Base-by-base conservation (phyloP, 2,113 vertebrate species). In the Myotis lucifugus region DNA sequence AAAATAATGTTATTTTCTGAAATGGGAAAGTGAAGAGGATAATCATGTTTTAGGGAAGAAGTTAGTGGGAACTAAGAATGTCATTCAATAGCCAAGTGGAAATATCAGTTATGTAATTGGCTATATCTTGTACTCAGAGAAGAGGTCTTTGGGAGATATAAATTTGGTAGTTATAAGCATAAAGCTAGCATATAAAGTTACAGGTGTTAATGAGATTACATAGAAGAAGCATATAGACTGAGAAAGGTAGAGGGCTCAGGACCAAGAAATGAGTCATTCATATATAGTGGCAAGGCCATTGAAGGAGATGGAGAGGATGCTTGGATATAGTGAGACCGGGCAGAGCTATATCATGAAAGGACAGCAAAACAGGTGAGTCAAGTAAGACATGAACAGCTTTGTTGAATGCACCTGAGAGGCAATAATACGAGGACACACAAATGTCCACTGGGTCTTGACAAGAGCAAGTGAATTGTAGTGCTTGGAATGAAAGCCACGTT, bases 1-100 rank as follows among this genome's bases (percentile, higher is more conserved):
- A n/a, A 14, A 37, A 74, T 86, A 32, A n/a, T 76, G 42, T 72
- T n/a, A 77, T 91, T 91, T 88, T 78, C 34, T 84, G 40, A 93
- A 94, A 66, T 88, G 27, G 21, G 25, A 79, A 70, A 74, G 15
- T 46, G 40, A 48, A 91, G 34, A 25, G 12, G 66, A 85, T 32
- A 93, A 78, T 6, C 2, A 64, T 56, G 56, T 23, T 87, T 94
- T 76, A 4, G 34, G 40, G 72, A 79, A 76, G 34, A 81, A 25
- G 25, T 88, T 82, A 48, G 32, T 59, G 19, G 56, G 40, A 85
- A 59, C 64, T 4, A 37, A 77, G 54, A 59, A 59, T 56, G 18
- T 66, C 18, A 23, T 70, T 78, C 34, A 42, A 15, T 42, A 93
- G 34, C 19, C 34, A 84, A 42, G 29, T 66, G 27, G 40, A 59